These are phyloP conservation scores for Petrosia ficiformis DNA, from an alignment of 37 sponge, comb jelly and placozoan species.

Conservation along the genomic window DNA sequence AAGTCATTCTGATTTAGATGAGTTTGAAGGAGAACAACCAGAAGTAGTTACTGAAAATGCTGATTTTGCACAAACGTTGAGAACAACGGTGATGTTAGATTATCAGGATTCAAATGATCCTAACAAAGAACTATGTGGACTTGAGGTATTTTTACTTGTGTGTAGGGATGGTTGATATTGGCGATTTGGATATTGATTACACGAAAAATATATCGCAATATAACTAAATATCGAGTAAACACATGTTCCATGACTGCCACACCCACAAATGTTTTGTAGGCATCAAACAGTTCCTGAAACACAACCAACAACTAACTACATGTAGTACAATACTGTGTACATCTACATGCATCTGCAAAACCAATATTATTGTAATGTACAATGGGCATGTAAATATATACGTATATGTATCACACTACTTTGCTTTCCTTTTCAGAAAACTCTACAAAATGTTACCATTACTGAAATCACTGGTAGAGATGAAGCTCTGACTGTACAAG, in stretches of 20 bases:
- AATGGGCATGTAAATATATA: too few relatives aligned
- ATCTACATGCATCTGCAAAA: too few relatives aligned
- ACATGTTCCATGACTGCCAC: too few relatives aligned
- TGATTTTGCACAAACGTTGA: constrained; percentile 27
- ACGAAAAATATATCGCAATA: too few relatives aligned
- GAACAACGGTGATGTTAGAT: not conserved
- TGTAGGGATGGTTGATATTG: not conserved
- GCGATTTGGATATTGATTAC: too few relatives aligned
- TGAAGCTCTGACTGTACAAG: not conserved
- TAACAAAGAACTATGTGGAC: not conserved
- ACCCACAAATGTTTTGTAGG: too few relatives aligned
- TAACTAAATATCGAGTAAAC: too few relatives aligned
- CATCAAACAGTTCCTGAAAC: too few relatives aligned
- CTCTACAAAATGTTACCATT: not conserved
- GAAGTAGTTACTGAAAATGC: not conserved
- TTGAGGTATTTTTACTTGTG: not conserved
- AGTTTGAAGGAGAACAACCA: constrained; percentile 5
- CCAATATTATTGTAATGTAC: too few relatives aligned
- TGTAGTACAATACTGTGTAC: too few relatives aligned
- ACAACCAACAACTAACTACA: too few relatives aligned
- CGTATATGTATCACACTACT: too few relatives aligned
- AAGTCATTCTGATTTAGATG: constrained; percentile 42
- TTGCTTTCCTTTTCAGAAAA: not conserved
- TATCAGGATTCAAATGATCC: not conserved
- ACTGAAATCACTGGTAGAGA: not conserved